Evolutionary conservation across 2,113 vertebrate species (phyloP), one percentile per base, ranked within the genome.

Genomic region (Excalfactoria chinensis): DNA sequence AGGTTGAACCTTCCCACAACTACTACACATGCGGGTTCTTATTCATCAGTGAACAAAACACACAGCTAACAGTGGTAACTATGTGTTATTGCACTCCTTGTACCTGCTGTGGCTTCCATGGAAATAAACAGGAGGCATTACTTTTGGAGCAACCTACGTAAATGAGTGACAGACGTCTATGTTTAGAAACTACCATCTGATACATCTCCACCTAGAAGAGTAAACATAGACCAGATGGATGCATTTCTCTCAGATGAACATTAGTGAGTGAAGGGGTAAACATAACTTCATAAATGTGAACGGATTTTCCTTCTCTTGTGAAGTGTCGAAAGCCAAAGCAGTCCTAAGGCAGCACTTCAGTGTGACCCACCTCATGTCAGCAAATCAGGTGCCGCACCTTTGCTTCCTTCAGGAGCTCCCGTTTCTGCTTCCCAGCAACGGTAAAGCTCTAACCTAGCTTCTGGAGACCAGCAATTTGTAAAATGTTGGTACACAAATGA

Each of bases 361-460:
- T 0, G 9, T 3, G 35, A 72, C 59, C 5, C 0, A 32, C 18
- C 55, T 70, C 34, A 22, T 0, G 8, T 1, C 5, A 6, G 43
- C 40, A 40, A 46, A 37, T 12, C 5, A 71, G 35, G 9, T 16
- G 9, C 3, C 9, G 16, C 17, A 4, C 40, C 16, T 14, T 18
- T 3, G 0, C 32, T 11, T 73, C 73, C 44, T 32, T 26, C 46
- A 55, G n/a, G 11, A 69, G 34, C 10, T 25, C 26, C 37, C n/a
- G 28, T 15, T 69, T 37, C 49, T 77, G 73, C 58, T 66, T 34
- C 82, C 80, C 85, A 56, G 44, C 11, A n/a, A 35, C 0, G 14
- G 35, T 3, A 0, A 2, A 67, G 49, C 40, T 79, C 68, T 32
- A 51, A 23, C 25, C 55, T 44, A 10, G 17, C 19, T 76, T 60